phyloP scores from a whole-genome alignment of 2,797 vertebrate species.

The Cryptoblepharus egeriae region DNA sequence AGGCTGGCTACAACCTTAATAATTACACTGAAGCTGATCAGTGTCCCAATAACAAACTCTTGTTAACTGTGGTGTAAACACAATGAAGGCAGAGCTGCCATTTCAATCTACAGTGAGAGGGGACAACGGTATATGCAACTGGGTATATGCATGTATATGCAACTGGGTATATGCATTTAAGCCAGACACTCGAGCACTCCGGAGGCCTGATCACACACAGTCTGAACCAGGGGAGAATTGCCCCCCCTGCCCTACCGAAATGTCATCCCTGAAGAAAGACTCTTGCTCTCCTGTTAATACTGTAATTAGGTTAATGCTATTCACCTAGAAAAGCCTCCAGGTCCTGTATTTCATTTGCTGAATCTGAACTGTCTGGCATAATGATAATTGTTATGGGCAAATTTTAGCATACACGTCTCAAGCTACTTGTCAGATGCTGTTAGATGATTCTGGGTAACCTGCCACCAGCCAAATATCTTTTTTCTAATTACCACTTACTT shows the following conservation, averaged over 20 bases:
- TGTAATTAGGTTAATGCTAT: conserved; percentile 35
- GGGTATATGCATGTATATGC: no score
- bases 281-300: conserved; percentile 1
- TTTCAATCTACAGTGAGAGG: background rate
- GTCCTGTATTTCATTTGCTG: conserved; percentile 15
- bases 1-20: background rate
- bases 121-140: no score
- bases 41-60: background rate
- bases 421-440: conserved; percentile 38
- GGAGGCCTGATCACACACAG: background rate
- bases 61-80: conserved; percentile 15
- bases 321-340: conserved; percentile 19
- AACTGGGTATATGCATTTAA: background rate
- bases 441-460: conserved; percentile 35
- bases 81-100: background rate
- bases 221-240: background rate
- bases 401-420: conserved; percentile 31
- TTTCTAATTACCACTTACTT: conserved; percentile 24
- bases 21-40: background rate
- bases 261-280: background rate
- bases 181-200: background rate
- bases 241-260: background rate
- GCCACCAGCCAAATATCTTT: background rate
- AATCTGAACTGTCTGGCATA: conserved; percentile 14
- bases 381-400: conserved; percentile 30